These are phyloP conservation scores for Emmelina monodactyla DNA, from an alignment of 2,888 invertebrate species.

Conservation along the genomic window DNA sequence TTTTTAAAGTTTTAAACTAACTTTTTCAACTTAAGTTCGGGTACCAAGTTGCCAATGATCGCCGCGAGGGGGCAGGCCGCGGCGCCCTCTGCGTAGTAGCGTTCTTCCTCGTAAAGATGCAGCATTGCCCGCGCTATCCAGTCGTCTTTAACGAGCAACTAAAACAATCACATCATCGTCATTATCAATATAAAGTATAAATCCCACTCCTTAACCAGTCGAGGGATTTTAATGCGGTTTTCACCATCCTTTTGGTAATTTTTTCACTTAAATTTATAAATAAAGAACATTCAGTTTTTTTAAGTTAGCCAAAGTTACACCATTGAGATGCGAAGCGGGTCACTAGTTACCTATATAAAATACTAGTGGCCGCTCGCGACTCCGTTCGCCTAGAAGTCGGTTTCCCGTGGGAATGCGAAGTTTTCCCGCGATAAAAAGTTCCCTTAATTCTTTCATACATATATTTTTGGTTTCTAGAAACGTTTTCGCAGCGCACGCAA, in stretches of 20 bases:
- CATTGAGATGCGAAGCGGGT: neutral
- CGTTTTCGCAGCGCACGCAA: no score
- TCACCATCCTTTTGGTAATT: no score
- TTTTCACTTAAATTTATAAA: no score
- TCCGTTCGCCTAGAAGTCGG: no score
- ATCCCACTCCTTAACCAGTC: neutral
- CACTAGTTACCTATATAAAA: neutral
- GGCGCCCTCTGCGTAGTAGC: constrained; percentile 88
- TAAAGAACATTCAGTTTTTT: no score
- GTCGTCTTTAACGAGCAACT: constrained; percentile 80
- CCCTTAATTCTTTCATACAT: no score
- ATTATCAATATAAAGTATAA: constrained; percentile 2
- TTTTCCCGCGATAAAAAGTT: no score
- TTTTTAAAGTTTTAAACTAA: constrained; percentile 26
- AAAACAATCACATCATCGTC: constrained; percentile 5
- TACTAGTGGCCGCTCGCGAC: no score
- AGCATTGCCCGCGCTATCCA: constrained; percentile 83
- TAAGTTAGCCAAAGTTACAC: no score
- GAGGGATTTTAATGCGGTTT: no score
- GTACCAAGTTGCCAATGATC: constrained; percentile 77
- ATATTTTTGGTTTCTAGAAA: no score
- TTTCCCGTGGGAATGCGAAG: no score
- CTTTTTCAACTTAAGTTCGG: constrained; percentile 86
- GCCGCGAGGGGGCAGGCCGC: constrained; percentile 85
- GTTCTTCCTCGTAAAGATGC: constrained; percentile 79